These are phyloP conservation scores for Agriopis marginaria DNA, from an alignment of 2,888 invertebrate species.

Conservation along the genomic window DNA sequence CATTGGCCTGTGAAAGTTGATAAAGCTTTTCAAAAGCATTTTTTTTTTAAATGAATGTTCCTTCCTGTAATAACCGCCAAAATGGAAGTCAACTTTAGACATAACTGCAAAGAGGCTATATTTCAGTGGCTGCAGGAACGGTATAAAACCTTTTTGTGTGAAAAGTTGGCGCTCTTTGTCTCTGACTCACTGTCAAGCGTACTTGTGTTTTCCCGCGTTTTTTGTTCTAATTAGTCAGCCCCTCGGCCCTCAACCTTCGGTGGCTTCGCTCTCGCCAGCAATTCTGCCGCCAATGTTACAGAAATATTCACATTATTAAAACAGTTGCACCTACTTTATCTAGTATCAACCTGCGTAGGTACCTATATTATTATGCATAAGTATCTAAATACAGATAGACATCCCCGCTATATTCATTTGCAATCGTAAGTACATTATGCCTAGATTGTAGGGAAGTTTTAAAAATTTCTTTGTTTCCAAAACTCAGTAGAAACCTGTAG, in stretches of 20 bases:
- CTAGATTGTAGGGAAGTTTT: too few species aligned
- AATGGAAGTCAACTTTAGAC: constrained; percentile 61
- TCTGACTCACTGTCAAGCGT: constrained; percentile 84
- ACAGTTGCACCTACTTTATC: neutral
- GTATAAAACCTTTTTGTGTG: constrained; percentile 71
- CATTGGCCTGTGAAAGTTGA: constrained; percentile 26
- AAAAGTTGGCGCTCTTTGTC: constrained; percentile 77
- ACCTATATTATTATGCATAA: too few species aligned
- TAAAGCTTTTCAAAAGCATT: constrained; percentile 42
- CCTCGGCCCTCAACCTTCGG: constrained; percentile 72
- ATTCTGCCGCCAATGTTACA: constrained; percentile 58
- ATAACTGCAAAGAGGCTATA: constrained; percentile 49
- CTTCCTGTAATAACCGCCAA: constrained; percentile 59
- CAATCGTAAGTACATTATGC: too few species aligned
- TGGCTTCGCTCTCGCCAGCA: constrained; percentile 54
- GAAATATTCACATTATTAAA: constrained; percentile 42
- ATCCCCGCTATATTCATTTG: too few species aligned
- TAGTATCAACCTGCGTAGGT: constrained; percentile 12
- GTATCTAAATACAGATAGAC: too few species aligned
- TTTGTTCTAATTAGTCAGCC: constrained; percentile 86
- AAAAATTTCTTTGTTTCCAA: too few species aligned
- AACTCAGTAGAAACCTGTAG: too few species aligned
- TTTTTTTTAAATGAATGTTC: constrained; percentile 71
- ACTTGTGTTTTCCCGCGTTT: constrained; percentile 85
- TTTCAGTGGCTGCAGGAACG: constrained; percentile 43